Percentiles rank a stretch among this genome's conserved stretches.
These are phyloP conservation scores for Heliocidaris tuberculata DNA, from an alignment of 35 echinoderm and acorn worm genomes.

Conservation along the genomic window DNA sequence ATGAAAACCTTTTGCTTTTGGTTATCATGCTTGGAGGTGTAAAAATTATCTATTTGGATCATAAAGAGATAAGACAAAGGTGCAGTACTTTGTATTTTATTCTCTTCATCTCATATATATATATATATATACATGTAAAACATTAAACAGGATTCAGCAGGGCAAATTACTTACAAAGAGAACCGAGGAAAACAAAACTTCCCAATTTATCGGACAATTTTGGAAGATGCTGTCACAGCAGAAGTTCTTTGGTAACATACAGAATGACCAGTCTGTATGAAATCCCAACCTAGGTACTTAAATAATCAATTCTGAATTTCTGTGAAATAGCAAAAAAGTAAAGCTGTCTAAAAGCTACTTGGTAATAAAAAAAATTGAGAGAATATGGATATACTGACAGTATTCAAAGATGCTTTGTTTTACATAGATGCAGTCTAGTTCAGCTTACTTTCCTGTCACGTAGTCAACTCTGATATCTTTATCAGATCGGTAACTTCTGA, in stretches of 20 bases:
- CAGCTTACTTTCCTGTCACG: background rate
- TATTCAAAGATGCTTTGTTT: background rate
- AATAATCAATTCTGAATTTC: background rate
- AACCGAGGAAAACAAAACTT: background rate
- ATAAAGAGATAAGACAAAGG: too few species aligned
- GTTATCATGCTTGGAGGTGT: too few species aligned
- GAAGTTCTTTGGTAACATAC: background rate
- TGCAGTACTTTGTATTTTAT: too few species aligned
- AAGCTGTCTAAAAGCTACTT: background rate
- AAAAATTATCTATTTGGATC: too few species aligned
- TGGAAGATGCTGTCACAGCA: background rate
- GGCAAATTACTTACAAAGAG: background rate
- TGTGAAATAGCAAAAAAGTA: background rate
- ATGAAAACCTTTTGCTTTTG: too few species aligned
- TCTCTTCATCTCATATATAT: too few species aligned
- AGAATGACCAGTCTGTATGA: background rate
- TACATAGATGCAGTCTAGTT: background rate
- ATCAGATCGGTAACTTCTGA: background rate
- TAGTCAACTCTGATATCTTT: background rate
- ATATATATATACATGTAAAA: too few species aligned
- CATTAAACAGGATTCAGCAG: background rate
- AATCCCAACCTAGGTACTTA: background rate
- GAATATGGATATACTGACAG: background rate
- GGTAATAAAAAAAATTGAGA: background rate
- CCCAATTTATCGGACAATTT: background rate